Evolutionary conservation across 2,888 invertebrate species (phyloP), one percentile per base, ranked within the genome.

Genomic region (Rhodophaea formosa): DNA sequence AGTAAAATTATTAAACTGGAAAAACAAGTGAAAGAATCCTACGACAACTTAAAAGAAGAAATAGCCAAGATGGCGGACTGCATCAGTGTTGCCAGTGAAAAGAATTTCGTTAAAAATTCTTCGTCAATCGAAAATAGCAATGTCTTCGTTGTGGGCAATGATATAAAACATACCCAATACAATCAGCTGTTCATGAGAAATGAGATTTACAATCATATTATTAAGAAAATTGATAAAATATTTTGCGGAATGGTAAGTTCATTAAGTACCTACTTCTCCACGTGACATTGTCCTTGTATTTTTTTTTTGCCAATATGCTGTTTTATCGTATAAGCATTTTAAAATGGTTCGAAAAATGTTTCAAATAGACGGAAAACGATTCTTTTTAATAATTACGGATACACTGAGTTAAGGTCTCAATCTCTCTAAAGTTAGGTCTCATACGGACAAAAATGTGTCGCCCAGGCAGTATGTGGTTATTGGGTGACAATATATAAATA

Each of bases 191-290:
- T 75, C 53, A 66, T 83, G 10, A 80, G 70, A 17, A 91, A 84
- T 66, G 84, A 90, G 57, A 90, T 90, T 23, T 90, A 90, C 57
- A 90, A 89, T 66, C 74, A 72, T 45, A 83, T 91, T 62, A 88
- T 91, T 57, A 81, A 70, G 69, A 89, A 88, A 65, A 90, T 90
- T 61, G 90, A 91, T 72, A 88, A 84, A 61, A 66, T 91, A 12
- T 89, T 87, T 71, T 81, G 82, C 72, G 81, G 85, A n/a, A 75
- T 87, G 90, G 90, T 91, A 69, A 90, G 90, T 85, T 46, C 5
- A 17, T 1, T 16, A 23, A 16, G 8, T n/a, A n/a, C n/a, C n/a
- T n/a, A n/a, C n/a, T n/a, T n/a, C n/a, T n/a, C n/a, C n/a, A n/a
- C n/a, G n/a, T n/a, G n/a, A n/a, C n/a, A n/a, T n/a, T n/a, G n/a